Percentiles rank a stretch among this genome's conserved stretches.
phyloP scores from a whole-genome alignment of 2,113 vertebrate genomes.

The chimpanzee (Pan troglodytes) region DNA sequence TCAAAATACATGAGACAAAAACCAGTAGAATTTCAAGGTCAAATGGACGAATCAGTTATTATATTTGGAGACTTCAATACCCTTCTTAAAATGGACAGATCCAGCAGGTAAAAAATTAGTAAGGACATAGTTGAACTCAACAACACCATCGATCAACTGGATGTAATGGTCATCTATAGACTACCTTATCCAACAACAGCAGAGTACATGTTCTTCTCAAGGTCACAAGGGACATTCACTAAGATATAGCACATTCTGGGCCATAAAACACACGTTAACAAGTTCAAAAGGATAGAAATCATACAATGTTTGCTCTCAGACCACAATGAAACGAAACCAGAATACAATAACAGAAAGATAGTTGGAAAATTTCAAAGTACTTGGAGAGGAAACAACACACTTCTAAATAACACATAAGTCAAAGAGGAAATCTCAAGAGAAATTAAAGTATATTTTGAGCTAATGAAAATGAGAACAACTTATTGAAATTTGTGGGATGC shows the following conservation, averaged over 20 bases:
- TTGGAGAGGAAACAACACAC: not conserved
- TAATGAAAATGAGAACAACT: not conserved
- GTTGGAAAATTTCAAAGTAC: not conserved
- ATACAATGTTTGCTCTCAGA: not conserved
- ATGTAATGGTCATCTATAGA: not conserved
- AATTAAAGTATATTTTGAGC: not conserved
- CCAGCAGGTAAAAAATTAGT: not conserved
- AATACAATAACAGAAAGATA: not conserved
- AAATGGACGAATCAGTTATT: not conserved
- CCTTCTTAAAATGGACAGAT: not conserved
- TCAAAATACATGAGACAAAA: not conserved
- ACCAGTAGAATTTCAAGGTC: not conserved
- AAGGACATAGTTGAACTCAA: not conserved
- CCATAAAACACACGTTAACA: not conserved
- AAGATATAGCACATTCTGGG: not conserved
- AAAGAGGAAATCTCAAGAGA: not conserved
- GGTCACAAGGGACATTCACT: not conserved
- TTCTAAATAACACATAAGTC: not conserved
- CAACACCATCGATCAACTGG: not conserved
- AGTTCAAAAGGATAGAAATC: not conserved
- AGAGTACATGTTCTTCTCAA: not conserved
- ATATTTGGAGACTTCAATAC: not conserved
- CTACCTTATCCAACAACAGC: too few species aligned
- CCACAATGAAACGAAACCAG: not conserved
- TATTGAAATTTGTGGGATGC: not conserved